Conservation (phyloP, 2,113 vertebrate genomes). For the Sturnus vulgaris region DNA sequence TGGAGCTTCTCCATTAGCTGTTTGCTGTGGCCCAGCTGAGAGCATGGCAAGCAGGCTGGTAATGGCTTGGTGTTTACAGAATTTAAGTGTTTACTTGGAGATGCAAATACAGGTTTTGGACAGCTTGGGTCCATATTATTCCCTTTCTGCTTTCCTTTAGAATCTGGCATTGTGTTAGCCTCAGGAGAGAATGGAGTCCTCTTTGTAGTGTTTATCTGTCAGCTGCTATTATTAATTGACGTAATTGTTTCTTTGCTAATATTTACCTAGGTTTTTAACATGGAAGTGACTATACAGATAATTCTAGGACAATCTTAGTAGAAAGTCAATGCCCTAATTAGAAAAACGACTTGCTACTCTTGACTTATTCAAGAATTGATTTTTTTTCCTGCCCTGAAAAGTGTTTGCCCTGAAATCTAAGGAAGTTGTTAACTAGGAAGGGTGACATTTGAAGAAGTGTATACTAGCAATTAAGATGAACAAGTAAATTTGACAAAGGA, state of each 20-base stretch:
- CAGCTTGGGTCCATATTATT: neutral
- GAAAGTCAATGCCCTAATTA: conserved; percentile 35
- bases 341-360: neutral
- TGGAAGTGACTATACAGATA: conserved; percentile 6
- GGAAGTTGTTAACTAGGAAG: neutral
- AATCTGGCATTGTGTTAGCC: neutral
- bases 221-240: neutral
- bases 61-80: conserved; percentile 36
- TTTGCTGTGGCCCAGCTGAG: neutral
- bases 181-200: neutral
- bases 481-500: conserved; percentile 5
- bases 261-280: conserved; percentile 33
- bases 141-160: neutral
- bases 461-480: neutral
- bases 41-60: neutral
- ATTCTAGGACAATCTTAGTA: conserved; percentile 8
- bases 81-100: neutral
- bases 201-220: neutral
- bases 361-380: neutral
- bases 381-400: neutral
- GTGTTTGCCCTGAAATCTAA: conserved; percentile 29
- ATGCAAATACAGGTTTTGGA: neutral
- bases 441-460: neutral
- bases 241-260: conserved; percentile 29
- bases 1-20: neutral